Percentiles rank a stretch among this genome's conserved stretches.
Evolutionary conservation across 2,888 invertebrate genomes (phyloP).

Genomic region (Tortricodes alternella): DNA sequence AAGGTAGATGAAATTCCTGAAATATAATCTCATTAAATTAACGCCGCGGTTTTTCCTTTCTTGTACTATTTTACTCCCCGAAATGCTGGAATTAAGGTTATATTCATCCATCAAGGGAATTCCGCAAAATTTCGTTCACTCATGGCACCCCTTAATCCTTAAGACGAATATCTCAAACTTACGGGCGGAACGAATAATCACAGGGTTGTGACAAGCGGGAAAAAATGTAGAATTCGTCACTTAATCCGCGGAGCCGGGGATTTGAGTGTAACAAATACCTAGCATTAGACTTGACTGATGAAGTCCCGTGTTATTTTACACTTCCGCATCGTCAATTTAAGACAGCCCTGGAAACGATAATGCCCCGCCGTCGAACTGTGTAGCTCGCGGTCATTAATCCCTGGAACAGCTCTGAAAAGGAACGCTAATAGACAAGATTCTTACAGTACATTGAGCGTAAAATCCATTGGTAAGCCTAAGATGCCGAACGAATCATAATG

Average conservation of each 20-base stretch:
- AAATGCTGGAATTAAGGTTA: slow-evolving; percentile 72
- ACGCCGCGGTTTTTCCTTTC: slow-evolving; percentile 49
- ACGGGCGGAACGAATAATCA: slow-evolving; percentile 73
- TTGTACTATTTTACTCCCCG: slow-evolving; percentile 66
- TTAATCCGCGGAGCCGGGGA: slow-evolving; percentile 64
- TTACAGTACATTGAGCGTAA: slow-evolving; percentile 58
- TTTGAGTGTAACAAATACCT: slow-evolving; percentile 67
- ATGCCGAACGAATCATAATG: slow-evolving; percentile 47
- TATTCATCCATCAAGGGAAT: slow-evolving; percentile 76
- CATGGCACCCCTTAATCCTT: slow-evolving; percentile 74
- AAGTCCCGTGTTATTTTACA: slow-evolving; percentile 35
- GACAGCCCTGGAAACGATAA: slow-evolving; percentile 13
- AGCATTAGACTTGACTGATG: slow-evolving; percentile 66
- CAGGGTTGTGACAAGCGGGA: slow-evolving; percentile 66
- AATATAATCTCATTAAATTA: slow-evolving; percentile 37
- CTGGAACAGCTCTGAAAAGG: slow-evolving; percentile 18
- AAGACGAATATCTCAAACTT: slow-evolving; percentile 80
- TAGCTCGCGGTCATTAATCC: background rate
- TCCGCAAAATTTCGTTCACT: slow-evolving; percentile 72
- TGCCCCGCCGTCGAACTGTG: background rate
- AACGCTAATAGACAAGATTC: slow-evolving; percentile 49
- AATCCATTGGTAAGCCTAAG: slow-evolving; percentile 44
- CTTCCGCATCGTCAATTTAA: slow-evolving; percentile 20
- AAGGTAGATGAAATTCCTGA: slow-evolving; percentile 9
- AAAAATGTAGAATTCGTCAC: slow-evolving; percentile 78